Evolutionary conservation across 2,888 invertebrate genomes (phyloP), one percentile per base, ranked within the genome.

Genomic region (Sphecodes monilicornis): DNA sequence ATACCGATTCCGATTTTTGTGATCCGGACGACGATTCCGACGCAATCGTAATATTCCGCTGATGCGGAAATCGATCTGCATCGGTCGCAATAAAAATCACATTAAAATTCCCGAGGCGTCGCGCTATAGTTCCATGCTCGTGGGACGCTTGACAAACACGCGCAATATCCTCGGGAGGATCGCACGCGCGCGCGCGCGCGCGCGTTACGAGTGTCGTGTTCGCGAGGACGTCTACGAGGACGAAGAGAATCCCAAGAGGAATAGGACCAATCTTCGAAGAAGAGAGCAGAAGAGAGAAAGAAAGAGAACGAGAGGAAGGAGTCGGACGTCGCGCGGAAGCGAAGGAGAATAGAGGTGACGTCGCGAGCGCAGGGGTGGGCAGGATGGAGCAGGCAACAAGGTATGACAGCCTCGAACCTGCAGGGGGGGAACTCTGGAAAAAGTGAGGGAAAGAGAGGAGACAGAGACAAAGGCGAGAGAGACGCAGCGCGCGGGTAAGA

Each of bases 371-470:
- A 64, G 18, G 80, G 84, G 77, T 66, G 74, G 64, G 70, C 78
- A 79, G 75, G 69, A 84, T 64, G 80, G 69, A 41, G 76, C 68
- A 41, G 66, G 46, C 78, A 18, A 29, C 70, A 78, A 54, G 83
- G 80, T 80, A 77, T 79, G 89, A 78, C 54, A 41, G 22, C n/a
- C 74, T 70, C 46, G 70, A 72, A 46, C 54, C 43, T 26, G 69
- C 41, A 66, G 76, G 68, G 77, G 73, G 32, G 73, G 32, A 75
- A 71, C 29, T 64, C 32, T 22, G 39, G n/a, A 39, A 57, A 54
- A 29, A 66, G 43, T 39, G 16, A 36, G 46, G 29, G 32, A 39
- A 73, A 68, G 50, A 66, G 78, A 76, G 76, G 78, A 57, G 66
- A 54, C 41, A 74, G 78, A 64, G 69, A n/a, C 13, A n/a, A 68